Evolutionary conservation across 2,797 vertebrate species (phyloP).

Genomic region (Pseudochirops corinnae): DNA sequence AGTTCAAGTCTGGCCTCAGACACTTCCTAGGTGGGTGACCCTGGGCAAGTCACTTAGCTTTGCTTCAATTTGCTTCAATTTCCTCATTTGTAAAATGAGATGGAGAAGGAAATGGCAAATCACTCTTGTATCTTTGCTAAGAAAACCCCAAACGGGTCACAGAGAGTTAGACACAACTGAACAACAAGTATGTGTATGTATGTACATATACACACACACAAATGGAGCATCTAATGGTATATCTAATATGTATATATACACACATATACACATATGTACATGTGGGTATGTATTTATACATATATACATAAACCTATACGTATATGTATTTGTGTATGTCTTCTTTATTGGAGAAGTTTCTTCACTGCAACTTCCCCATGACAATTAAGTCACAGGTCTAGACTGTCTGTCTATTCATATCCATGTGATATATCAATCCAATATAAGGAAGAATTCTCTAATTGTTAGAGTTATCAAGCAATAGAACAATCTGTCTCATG

Average conservation of each 20-base stretch:
- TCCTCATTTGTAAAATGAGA: neutral
- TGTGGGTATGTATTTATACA: neutral
- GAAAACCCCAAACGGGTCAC: neutral
- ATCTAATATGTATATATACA: neutral
- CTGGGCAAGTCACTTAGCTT: neutral
- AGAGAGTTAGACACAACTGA: neutral
- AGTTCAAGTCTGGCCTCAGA: neutral
- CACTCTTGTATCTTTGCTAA: neutral
- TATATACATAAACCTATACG: too few species aligned
- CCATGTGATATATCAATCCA: neutral
- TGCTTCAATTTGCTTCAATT: neutral
- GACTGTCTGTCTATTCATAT: neutral
- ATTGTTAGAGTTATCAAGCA: neutral
- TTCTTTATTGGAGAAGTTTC: neutral
- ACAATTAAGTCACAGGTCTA: neutral
- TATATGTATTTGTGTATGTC: neutral
- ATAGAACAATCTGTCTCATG: neutral
- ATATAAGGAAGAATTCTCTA: neutral
- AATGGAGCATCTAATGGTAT: too few species aligned
- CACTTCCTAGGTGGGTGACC: neutral
- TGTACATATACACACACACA: neutral
- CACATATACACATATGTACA: neutral
- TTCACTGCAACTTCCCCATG: neutral
- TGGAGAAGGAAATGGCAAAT: neutral
- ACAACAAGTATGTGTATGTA: neutral